Conservation (phyloP, 1,140 invertebrate genomes). For the Procambarus clarkii region DNA sequence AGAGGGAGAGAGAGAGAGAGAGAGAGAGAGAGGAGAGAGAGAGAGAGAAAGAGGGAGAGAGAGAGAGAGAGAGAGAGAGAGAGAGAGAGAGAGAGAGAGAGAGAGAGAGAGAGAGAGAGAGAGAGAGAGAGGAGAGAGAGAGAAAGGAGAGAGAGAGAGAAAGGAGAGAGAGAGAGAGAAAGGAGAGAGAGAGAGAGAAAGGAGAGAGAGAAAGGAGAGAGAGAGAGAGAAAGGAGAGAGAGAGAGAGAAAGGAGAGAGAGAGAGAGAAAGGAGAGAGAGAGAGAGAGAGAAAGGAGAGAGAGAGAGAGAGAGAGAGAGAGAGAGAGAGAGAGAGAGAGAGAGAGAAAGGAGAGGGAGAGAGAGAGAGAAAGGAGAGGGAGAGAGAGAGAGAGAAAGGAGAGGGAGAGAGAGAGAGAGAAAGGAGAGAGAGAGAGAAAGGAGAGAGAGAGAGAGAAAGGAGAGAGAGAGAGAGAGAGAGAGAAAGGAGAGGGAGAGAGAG, state of each 20-base stretch:
- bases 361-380: no score
- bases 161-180: background rate
- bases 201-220: no score
- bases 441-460: no score
- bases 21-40: background rate
- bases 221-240: background rate
- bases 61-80: background rate
- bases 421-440: background rate
- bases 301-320: background rate
- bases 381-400: background rate
- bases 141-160: background rate
- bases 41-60: no score
- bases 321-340: slow-evolving; percentile 13
- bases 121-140: background rate
- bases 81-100: background rate
- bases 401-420: background rate
- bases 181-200: background rate
- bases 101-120: background rate
- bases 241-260: background rate
- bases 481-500: background rate
- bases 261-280: background rate
- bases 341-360: background rate
- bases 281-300: background rate
- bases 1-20: no score
- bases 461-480: background rate